phyloP scores from a whole-genome alignment of 2,113 vertebrate species.

The Gorsachius goisagi region DNA sequence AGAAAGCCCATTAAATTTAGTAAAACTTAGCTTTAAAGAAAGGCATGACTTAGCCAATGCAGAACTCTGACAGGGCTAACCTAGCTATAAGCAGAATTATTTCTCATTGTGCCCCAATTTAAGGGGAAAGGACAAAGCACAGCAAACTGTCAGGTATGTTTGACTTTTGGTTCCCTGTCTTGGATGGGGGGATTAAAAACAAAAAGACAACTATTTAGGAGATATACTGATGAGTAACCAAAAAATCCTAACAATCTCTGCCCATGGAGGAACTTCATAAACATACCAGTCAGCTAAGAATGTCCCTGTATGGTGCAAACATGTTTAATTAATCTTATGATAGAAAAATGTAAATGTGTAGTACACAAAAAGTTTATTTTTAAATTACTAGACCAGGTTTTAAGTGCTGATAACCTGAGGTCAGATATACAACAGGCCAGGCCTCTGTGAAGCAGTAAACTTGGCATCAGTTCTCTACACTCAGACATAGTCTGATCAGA shows the following conservation, averaged over 20 bases:
- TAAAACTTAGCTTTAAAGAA: background rate
- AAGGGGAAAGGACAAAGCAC: background rate
- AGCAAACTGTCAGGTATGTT: background rate
- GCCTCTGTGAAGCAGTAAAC: background rate
- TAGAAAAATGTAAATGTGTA: background rate
- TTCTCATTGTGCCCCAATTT: background rate
- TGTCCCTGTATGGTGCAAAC: background rate
- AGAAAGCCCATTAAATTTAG: background rate
- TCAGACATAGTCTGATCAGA: background rate
- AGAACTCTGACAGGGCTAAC: background rate
- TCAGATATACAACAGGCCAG: conserved; percentile 42
- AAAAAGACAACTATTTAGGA: background rate
- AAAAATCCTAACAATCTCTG: background rate
- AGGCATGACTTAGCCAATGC: background rate
- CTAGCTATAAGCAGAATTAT: background rate
- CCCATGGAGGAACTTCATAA: background rate
- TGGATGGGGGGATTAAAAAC: background rate
- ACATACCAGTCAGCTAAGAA: background rate
- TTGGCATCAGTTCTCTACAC: conserved; percentile 17
- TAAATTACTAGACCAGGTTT: conserved; percentile 36
- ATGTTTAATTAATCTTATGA: background rate
- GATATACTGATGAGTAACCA: background rate
- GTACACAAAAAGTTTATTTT: conserved; percentile 40
- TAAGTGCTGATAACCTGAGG: conserved; percentile 8
- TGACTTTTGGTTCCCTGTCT: background rate